Conservation (phyloP, 2,113 vertebrate genomes). For the Chrysochloris asiatica region DNA sequence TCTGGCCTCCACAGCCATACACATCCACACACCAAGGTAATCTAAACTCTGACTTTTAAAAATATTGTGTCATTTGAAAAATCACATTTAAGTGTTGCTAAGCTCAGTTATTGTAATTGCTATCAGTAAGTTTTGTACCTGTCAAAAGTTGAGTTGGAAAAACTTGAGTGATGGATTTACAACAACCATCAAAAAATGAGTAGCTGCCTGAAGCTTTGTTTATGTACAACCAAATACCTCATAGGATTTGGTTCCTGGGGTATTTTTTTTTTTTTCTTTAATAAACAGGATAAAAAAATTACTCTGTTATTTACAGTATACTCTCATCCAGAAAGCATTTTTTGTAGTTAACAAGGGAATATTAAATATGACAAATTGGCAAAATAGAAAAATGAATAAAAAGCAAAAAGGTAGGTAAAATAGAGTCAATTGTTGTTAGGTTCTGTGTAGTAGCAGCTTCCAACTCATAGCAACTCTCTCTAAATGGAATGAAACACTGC, state of each 20-base stretch:
- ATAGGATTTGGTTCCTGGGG: background rate
- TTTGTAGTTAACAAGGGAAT: background rate
- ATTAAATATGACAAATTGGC: background rate
- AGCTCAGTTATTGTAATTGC: background rate
- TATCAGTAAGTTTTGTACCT: background rate
- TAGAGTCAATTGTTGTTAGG: too few relatives aligned
- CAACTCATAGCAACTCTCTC: background rate
- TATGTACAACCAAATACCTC: background rate
- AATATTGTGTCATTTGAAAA: background rate
- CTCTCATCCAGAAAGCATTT: constrained; percentile 31
- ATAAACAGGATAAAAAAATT: background rate
- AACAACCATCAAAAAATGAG: background rate
- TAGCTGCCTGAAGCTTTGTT: background rate
- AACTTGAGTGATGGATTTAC: background rate
- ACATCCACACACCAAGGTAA: background rate
- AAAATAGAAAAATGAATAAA: background rate
- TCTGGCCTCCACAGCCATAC: background rate
- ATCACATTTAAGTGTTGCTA: background rate
- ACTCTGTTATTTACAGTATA: constrained; percentile 20
- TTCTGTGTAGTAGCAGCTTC: background rate
- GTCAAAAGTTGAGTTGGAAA: background rate
- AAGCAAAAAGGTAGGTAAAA: background rate
- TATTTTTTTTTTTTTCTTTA: background rate
- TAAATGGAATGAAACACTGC: background rate
- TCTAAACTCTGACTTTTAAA: background rate